Evolutionary conservation across 2,113 vertebrate species (phyloP).

Genomic region (Nettapus auritus): DNA sequence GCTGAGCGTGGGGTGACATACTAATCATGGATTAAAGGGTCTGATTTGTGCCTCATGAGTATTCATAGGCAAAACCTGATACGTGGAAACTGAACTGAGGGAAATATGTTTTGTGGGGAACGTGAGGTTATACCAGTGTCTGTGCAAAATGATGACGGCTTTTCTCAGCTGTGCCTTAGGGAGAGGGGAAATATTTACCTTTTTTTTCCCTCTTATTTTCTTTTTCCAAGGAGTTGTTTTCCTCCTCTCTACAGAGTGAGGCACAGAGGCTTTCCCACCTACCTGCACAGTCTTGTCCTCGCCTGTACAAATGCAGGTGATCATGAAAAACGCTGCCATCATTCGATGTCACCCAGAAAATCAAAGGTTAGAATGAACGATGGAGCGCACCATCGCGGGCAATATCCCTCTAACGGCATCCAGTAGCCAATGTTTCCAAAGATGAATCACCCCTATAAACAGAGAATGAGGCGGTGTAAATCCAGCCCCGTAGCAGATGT

Average conservation of each 20-base stretch:
- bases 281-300: background rate
- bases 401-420: background rate
- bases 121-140: constrained; percentile 4
- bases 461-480: background rate
- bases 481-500: background rate
- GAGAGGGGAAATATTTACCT: constrained; percentile 33
- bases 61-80: constrained; percentile 71
- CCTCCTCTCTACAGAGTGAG: background rate
- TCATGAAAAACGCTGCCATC: background rate
- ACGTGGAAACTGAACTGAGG: background rate
- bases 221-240: background rate
- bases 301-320: background rate
- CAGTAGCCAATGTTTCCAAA: background rate
- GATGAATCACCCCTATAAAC: background rate
- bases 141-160: constrained; percentile 32
- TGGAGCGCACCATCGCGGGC: background rate
- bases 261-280: background rate
- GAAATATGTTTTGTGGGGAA: constrained; percentile 40
- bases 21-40: constrained; percentile 60
- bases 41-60: constrained; percentile 64
- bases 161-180: constrained; percentile 21
- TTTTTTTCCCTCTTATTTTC: background rate
- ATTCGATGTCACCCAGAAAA: background rate
- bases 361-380: background rate
- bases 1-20: constrained; percentile 28